phyloP scores from a whole-genome alignment of 2,113 vertebrate species.

The Chionomys nivalis region DNA sequence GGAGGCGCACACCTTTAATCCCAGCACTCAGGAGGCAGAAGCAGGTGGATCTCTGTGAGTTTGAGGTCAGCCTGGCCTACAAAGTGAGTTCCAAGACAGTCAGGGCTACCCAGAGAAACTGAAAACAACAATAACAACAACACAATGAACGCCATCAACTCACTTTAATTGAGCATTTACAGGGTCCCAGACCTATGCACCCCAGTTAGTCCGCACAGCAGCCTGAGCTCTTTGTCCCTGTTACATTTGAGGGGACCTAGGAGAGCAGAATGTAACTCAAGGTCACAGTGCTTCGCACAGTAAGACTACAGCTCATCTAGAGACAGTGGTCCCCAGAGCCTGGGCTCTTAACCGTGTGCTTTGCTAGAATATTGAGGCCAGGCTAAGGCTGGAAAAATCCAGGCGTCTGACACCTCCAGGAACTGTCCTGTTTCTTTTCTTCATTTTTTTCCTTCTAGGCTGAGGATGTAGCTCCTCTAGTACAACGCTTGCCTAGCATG shows the following conservation, averaged over 20 bases:
- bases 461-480: background rate
- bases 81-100: background rate
- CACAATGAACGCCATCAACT: background rate
- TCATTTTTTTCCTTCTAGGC: background rate
- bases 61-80: background rate
- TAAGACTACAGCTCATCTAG: background rate
- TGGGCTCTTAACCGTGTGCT: background rate
- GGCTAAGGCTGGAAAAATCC: background rate
- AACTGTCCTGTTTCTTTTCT: background rate
- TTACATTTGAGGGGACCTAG: background rate
- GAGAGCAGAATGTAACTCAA: background rate
- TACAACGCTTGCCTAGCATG: background rate
- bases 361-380: background rate
- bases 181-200: background rate
- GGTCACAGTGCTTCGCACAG: background rate
- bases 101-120: background rate
- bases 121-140: background rate
- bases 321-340: background rate
- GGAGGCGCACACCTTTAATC: too few species aligned
- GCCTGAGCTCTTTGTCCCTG: background rate
- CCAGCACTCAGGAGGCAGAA: background rate
- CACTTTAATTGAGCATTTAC: background rate
- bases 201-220: background rate
- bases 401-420: background rate
- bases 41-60: background rate